A percentile compares a stretch with the other conserved stretches of the same genome.
These are phyloP conservation scores for Engraulis encrasicolus DNA, from an alignment of 2,113 vertebrate species.

Conservation along the genomic window DNA sequence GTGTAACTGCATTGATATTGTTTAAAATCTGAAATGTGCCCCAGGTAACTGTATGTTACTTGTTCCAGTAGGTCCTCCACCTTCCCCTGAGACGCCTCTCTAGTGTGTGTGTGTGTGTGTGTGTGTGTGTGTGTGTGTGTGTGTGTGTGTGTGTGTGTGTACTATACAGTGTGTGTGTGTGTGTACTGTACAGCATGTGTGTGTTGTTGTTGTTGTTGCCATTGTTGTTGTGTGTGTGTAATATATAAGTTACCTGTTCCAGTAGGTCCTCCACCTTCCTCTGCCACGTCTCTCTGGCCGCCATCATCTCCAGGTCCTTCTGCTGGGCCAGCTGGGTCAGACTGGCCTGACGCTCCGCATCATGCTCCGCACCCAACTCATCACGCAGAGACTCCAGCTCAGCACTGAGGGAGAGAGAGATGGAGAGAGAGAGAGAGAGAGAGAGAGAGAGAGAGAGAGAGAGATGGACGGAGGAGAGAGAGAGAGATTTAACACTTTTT, in stretches of 20 bases:
- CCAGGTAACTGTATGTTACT: conserved; percentile 77
- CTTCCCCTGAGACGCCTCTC: conserved; percentile 93
- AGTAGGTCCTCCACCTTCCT: conserved; percentile 96
- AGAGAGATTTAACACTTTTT: no score
- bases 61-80: conserved; percentile 96
- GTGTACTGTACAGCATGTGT: neutral
- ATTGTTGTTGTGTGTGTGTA: neutral
- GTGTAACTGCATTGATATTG: no score
- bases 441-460: neutral
- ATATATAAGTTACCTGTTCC: conserved; percentile 81
- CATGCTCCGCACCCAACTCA: conserved; percentile 88
- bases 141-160: neutral
- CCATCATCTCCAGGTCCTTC: conserved; percentile 91
- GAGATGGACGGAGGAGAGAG: no score
- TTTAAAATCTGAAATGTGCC: no score
- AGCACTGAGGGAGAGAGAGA: conserved; percentile 71
- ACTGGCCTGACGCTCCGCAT: conserved; percentile 88
- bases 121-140: neutral
- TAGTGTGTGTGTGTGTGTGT: neutral
- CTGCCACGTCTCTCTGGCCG: conserved; percentile 91
- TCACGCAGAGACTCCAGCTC: conserved; percentile 88
- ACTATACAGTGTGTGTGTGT: no score
- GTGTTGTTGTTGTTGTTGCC: no score
- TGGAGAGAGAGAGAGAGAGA: neutral
- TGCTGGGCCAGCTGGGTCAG: conserved; percentile 88